A percentile compares a stretch with the other conserved stretches of the same genome.
Conservation (phyloP, 2,797 vertebrate genomes). For the Melopsittacus undulatus region DNA sequence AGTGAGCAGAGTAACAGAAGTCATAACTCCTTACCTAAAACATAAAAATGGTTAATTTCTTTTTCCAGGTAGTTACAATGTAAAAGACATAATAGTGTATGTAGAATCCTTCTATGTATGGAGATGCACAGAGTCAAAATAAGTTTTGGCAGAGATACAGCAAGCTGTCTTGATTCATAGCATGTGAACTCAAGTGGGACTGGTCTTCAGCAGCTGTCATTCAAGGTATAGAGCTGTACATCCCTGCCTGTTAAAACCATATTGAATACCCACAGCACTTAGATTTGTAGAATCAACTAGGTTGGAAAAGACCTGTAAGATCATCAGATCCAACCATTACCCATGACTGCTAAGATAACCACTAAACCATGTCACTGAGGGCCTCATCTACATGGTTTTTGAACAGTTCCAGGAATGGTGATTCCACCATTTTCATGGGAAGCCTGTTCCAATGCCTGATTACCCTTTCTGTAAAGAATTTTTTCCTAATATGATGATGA, state of each 20-base stretch:
- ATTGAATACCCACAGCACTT: accelerated
- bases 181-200: neutral
- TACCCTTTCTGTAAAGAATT: neutral
- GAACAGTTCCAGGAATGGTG: neutral
- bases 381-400: neutral
- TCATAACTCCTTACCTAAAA: neutral
- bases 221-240: neutral
- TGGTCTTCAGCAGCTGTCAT: neutral
- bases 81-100: neutral
- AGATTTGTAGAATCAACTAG: neutral
- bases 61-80: neutral
- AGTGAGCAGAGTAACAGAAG: neutral
- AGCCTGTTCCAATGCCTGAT: neutral
- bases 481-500: neutral
- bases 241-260: neutral
- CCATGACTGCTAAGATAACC: neutral
- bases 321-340: neutral
- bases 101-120: neutral
- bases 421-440: neutral
- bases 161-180: neutral
- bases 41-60: neutral
- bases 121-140: neutral
- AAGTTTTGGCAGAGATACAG: neutral
- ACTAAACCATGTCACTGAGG: neutral
- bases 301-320: neutral